Evolutionary conservation across 2,888 invertebrate species (phyloP), one percentile per base, ranked within the genome.

Genomic region (Scaptomyza parva): DNA sequence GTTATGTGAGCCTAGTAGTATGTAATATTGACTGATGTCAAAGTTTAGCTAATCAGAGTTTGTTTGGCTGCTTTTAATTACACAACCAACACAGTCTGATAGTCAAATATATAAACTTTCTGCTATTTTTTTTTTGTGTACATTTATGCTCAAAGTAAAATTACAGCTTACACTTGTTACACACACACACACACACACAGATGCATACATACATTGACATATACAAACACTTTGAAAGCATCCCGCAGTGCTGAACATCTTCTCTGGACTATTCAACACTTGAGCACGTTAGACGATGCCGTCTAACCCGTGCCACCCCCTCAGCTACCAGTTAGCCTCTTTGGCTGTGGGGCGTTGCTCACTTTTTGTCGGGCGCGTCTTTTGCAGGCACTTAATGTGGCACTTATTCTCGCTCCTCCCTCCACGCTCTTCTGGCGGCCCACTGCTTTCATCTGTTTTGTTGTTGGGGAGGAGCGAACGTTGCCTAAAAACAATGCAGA

Each of bases 331-430:
- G 57, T 59, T 26, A n/a, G 33, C 17, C 44, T 44, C 57, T 40
- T 14, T 20, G 20, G 35, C 37, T 37, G 37, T 47, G 61, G 26
- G 57, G 73, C 67, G 60, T 58, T 67, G 78, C 53, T 84, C 85
- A 86, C 63, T 75, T 85, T 67, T 78, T 67, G 18, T 30, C n/a
- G 47, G 48, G 78, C 76, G 64, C 76, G 88, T 86, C 82, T 83
- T 83, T 83, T 86, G 73, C 88, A 83, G 82, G 77, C 82, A 83
- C 86, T 87, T 86, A 83, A 83, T 86, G 88, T 75, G 86, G 57
- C 62, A 62, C 63, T 40, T 48, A 48, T 37, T 14, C 35, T 22
- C 18, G 24, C 35, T 28, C n/a, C 28, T 28, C n/a, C n/a, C n/a
- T n/a, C n/a, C n/a, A n/a, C 18, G 24, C 35, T 28, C n/a, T 9